Base-by-base conservation (phyloP, 2,888 invertebrate genomes). In the Amblyteles armatorius region DNA sequence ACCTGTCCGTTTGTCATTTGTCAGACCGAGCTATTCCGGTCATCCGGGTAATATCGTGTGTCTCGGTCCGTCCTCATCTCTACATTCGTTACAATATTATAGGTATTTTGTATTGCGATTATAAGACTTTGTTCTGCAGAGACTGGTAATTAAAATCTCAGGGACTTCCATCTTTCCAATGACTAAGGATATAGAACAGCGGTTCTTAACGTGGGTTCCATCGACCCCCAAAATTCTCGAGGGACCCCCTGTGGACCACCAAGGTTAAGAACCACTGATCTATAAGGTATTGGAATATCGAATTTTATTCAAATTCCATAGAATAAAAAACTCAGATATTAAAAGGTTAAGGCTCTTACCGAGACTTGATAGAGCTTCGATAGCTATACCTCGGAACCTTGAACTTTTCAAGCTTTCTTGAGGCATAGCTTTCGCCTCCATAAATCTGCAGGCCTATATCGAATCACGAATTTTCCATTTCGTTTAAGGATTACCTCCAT, bases 391-490 rank as follows among this genome's bases (percentile, higher is more conserved):
- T 57, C 57, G 22, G 26, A 13, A 26, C 57, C 26, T 57, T 26
- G 57, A 11, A 57, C 26, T 26, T n/a, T 50, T 19, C 9, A 68
- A 22, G 48, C 11, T n/a, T 13, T 72, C 52, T 55, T 22, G 7
- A 29, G 29, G 52, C n/a, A 11, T 33, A 44, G 11, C 3, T 63
- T 22, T 48, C 52, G 9, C 57, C n/a, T 33, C 65, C 33, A 76
- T 65, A 65, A 65, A 65, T 65, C 69, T 50, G 33, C 16, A 44
- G 29, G 52, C 26, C 48, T 22, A 22, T 13, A 74, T 63, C 40
- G 55, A 83, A 69, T 52, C 11, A 74, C 29, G 26, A 74, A 74
- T 83, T 83, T 83, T 83, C 74, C 79, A 83, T 83, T 69, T 68
- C 78, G 79, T 76, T 83, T 74, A 13, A 74, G 63, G 55, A 79